Conservation (phyloP, 2,113 vertebrate genomes). For the Podarcis cretensis region DNA sequence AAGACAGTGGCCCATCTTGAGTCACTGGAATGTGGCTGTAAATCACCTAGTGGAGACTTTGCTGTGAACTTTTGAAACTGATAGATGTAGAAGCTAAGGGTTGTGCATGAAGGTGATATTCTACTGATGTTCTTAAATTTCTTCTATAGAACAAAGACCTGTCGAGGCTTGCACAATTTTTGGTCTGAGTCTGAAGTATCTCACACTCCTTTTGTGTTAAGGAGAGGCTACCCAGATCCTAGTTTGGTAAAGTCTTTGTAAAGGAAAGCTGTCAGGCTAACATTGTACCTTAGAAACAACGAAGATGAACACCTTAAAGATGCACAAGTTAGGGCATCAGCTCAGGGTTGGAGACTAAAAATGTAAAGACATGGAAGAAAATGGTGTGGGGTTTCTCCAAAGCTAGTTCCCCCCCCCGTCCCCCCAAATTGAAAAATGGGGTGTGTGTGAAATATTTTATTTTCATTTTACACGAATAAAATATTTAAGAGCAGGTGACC, state of each 20-base stretch:
- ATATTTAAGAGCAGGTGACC: too few relatives aligned
- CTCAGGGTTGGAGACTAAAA: too few relatives aligned
- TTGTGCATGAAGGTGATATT: background rate
- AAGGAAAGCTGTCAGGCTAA: background rate
- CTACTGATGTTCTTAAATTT: background rate
- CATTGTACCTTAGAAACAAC: background rate
- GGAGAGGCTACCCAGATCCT: background rate
- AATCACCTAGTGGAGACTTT: background rate
- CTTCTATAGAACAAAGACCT: conserved; percentile 11
- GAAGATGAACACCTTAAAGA: too few relatives aligned
- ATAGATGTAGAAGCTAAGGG: background rate
- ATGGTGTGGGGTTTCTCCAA: too few relatives aligned
- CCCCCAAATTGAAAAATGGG: too few relatives aligned
- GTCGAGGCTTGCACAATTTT: background rate
- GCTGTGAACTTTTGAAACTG: conserved; percentile 11
- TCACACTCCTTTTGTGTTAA: background rate
- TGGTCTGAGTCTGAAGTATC: background rate
- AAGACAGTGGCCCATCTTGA: conserved; percentile 4
- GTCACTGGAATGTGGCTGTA: background rate
- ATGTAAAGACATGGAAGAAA: too few relatives aligned
- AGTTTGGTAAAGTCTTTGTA: background rate
- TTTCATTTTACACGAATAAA: too few relatives aligned
- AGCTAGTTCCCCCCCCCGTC: too few relatives aligned
- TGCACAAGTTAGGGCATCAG: too few relatives aligned
- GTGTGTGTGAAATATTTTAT: too few relatives aligned